These are phyloP conservation scores for Triplophysa bombifrons DNA, from an alignment of 2,797 vertebrate genomes.

Conservation along the genomic window DNA sequence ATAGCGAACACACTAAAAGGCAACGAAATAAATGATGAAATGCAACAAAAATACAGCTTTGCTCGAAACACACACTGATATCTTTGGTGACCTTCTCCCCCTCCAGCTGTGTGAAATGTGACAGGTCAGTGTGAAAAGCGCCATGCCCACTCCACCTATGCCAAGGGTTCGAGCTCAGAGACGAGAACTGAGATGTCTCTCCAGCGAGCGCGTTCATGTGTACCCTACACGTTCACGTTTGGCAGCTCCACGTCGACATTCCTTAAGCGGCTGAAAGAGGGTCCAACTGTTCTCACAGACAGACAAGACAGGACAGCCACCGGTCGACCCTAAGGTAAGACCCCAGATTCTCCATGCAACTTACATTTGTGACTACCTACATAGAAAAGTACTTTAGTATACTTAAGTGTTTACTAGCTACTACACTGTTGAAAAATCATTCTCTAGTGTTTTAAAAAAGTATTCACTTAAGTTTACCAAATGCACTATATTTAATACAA, in stretches of 20 bases:
- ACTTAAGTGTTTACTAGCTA: too few species aligned
- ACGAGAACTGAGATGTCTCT: slow-evolving; percentile 21
- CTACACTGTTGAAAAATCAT: too few species aligned
- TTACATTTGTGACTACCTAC: neutral
- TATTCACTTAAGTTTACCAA: too few species aligned
- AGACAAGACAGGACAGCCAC: neutral
- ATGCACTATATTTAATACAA: too few species aligned
- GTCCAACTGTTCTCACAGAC: slow-evolving; percentile 23
- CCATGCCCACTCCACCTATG: slow-evolving; percentile 20
- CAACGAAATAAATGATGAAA: neutral
- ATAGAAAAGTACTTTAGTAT: too few species aligned
- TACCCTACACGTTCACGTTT: slow-evolving; percentile 78
- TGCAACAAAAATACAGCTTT: neutral
- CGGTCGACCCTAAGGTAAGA: slow-evolving; percentile 28
- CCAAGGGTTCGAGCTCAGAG: slow-evolving; percentile 27
- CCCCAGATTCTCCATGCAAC: neutral
- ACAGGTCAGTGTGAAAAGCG: slow-evolving; percentile 31
- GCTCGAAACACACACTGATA: neutral
- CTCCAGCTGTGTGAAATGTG: slow-evolving; percentile 29
- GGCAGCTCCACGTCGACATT: slow-evolving; percentile 90
- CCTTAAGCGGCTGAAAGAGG: slow-evolving; percentile 52
- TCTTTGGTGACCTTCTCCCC: slow-evolving; percentile 4
- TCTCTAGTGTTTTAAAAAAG: too few species aligned
- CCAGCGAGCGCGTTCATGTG: slow-evolving; percentile 55
- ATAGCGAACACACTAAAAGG: neutral